Evolutionary conservation across 30 jellyfish, hydroid and myxozoan genomes (phyloP), one percentile per base, ranked within the genome.

Genomic region (Sanderia malayensis): DNA sequence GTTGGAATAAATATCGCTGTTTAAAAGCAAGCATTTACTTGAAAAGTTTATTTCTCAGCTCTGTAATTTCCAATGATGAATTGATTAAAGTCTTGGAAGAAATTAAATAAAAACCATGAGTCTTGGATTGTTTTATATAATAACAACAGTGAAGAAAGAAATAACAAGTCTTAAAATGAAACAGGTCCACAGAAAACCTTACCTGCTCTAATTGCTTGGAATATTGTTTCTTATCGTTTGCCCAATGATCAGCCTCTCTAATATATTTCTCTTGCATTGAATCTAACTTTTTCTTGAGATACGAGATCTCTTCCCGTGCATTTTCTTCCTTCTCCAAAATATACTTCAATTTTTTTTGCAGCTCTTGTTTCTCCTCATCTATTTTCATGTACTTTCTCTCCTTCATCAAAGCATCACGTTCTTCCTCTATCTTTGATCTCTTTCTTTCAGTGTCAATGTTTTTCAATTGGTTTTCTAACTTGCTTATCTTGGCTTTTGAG

Each of bases 311-410:
- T 37, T 49, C 80, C 37, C 89, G 47, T 0, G 82, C 89, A 47
- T 37, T 25, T 66, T 78, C 80, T 55, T 78, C 89, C 27, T 78
- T 78, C 24, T 78, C 89, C 76, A 78, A 64, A 31, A 78, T 18
- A 34, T 64, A 65, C n/a, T 78, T 37, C 52, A 78, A 15, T 25
- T 78, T 44, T 20, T 65, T 78, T 6, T 65, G 75, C 31, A 78
- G 44, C 24, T 78, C 89, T 32, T 78, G 75, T 17, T 78, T 63
- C 0, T 47, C 80, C 1, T 64, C 82, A 25, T 67, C 82, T 0
- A 32, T 63, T 37, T 78, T 78, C 49, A 59, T 37, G 61, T 62
- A 20, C 29, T 78, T 78, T 33, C 89, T 78, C 21, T 66, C 74
- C 28, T 57, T 47, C 2, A 17, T 70, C 46, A 57, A 0, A 11